Evolutionary conservation across 2,888 invertebrate species (phyloP).

Genomic region (Luperina nickerlii): DNA sequence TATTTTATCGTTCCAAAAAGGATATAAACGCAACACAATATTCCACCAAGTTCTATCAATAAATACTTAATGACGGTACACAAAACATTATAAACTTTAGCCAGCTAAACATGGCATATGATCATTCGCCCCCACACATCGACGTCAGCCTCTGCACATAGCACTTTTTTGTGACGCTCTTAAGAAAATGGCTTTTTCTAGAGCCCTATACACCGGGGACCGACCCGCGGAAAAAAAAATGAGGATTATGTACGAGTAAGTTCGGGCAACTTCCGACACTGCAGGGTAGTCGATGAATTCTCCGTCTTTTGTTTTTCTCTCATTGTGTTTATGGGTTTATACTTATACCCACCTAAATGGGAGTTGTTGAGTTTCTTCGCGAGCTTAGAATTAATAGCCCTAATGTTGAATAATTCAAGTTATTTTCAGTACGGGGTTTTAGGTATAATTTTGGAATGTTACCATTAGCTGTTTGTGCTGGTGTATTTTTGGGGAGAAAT

Average conservation of each 20-base stretch:
- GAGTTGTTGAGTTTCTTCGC: slow-evolving; percentile 49
- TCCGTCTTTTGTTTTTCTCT: slow-evolving; percentile 56
- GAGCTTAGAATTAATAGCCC: slow-evolving; percentile 53
- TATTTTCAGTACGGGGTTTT: slow-evolving; percentile 37
- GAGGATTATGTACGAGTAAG: slow-evolving; percentile 61
- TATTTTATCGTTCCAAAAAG: slow-evolving; percentile 22
- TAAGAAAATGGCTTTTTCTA: slow-evolving; percentile 67
- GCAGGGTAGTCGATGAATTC: slow-evolving; percentile 59
- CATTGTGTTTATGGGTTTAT: slow-evolving; percentile 48
- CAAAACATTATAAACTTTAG: slow-evolving; percentile 34
- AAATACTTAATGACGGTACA: slow-evolving; percentile 35
- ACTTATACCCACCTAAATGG: slow-evolving; percentile 43
- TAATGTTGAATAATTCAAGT: slow-evolving; percentile 51
- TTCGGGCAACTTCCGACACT: slow-evolving; percentile 55
- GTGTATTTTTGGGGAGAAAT: slow-evolving; percentile 39
- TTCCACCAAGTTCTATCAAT: slow-evolving; percentile 14
- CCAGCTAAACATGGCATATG: slow-evolving; percentile 21
- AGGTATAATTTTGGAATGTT: slow-evolving; percentile 39
- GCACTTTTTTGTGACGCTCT: slow-evolving; percentile 63
- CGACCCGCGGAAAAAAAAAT: slow-evolving; percentile 63
- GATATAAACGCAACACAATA: slow-evolving; percentile 4
- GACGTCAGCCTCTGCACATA: slow-evolving; percentile 38
- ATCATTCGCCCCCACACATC: slow-evolving; percentile 29
- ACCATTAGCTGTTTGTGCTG: slow-evolving; percentile 30
- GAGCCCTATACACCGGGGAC: slow-evolving; percentile 65